Percentiles rank a stretch among this genome's conserved stretches.
Evolutionary conservation across 2,888 invertebrate species (phyloP).

Genomic region (Sceliomorpha sp.): DNA sequence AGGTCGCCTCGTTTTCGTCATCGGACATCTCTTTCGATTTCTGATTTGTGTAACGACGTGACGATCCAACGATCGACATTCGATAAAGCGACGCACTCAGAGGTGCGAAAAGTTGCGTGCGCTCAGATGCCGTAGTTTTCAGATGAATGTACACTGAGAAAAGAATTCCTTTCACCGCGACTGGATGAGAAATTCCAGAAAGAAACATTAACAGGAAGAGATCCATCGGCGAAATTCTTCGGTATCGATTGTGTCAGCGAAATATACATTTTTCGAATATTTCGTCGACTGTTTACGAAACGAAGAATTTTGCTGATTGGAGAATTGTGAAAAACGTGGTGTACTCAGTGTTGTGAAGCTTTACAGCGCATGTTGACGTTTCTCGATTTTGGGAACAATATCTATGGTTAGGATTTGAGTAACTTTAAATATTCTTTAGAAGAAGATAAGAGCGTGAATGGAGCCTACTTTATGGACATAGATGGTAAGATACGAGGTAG

Average conservation of each 20-base stretch:
- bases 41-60: slow-evolving; percentile 25
- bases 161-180: too few species aligned
- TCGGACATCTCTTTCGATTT: slow-evolving; percentile 1
- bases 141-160: too few species aligned
- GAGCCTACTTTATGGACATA: slow-evolving; percentile 23
- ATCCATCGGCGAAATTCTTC: too few species aligned
- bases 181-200: too few species aligned
- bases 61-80: slow-evolving; percentile 34
- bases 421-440: slow-evolving; percentile 22
- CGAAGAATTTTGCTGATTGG: too few species aligned
- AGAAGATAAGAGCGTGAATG: slow-evolving; percentile 29
- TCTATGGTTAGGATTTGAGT: slow-evolving; percentile 7
- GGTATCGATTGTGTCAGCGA: too few species aligned
- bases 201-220: too few species aligned
- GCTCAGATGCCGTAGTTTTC: slow-evolving; percentile 3
- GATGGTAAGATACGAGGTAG: slow-evolving; percentile 31
- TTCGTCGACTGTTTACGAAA: too few species aligned
- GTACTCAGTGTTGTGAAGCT: not conserved
- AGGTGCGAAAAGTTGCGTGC: slow-evolving; percentile 24
- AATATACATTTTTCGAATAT: too few species aligned
- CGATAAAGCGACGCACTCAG: slow-evolving; percentile 27
- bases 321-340: slow-evolving; percentile 9
- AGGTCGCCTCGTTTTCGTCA: too few species aligned
- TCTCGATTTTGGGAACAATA: slow-evolving; percentile 18
- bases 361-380: slow-evolving; percentile 1